Base-by-base conservation (phyloP, 2,888 invertebrate genomes). In the Amblyjoppa proteus region DNA sequence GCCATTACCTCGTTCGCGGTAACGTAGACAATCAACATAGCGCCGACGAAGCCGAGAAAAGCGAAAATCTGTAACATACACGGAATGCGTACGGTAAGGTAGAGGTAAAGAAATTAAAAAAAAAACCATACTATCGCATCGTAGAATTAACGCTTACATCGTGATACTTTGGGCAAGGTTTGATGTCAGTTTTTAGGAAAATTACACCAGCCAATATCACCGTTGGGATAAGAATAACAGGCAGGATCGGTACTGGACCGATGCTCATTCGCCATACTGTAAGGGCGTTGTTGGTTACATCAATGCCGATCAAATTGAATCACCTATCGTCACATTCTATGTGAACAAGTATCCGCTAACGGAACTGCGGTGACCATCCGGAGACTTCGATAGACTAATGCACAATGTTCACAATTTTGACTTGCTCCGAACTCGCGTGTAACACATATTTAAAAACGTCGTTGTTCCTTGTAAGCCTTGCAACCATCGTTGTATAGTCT, bases 1-100 rank as follows among this genome's bases (percentile, higher is more conserved):
- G 93, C 92, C 84, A 96, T 95, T 73, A 96, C 95, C 93, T 97
- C 96, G 87, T 95, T 94, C 41, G 97, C 96, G 38, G 96, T 92
- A 64, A 94, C 90, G 90, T 96, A 96, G 68, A 97, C 96, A 92
- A 96, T 95, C 38, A 95, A 91, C 79, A 96, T 95, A 45, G 96
- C 95, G 58, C 95, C 94, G 20, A 95, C 83, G 92, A 96, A 96
- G 76, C 95, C 96, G 20, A 95, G 87, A 90, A 95, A 96, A n/a
- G 95, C 95, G 90, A 95, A 95, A 2, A 90, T 90, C 94, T 94
- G 87, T 49, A 88, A 89, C 82, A 87, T 77, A 69, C 25, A 25
- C 51, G 70, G 13, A 11, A 71, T n/a, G 34, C 69, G 56, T 1
- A 13, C 16, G 5, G 45, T 16, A 45, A 13, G 45, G 3, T 13